A percentile compares a stretch with the other conserved stretches of the same genome.
Conservation (phyloP, 2,113 vertebrate species). For the Chionis minor region DNA sequence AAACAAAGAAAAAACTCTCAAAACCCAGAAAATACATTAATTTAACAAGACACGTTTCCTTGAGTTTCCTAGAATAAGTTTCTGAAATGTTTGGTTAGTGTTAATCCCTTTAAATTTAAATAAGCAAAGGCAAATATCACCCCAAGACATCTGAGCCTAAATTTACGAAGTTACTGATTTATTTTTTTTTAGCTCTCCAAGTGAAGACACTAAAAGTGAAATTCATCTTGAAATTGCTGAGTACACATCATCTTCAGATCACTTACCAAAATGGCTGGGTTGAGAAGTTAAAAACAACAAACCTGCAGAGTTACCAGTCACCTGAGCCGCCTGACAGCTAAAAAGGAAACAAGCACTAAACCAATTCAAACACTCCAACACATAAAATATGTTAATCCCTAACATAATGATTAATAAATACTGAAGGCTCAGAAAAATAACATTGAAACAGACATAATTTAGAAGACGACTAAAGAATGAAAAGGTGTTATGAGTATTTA, state of each 20-base stretch:
- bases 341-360: not conserved
- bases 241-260: not conserved
- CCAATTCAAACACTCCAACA: not conserved
- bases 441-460: not conserved
- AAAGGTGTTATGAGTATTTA: not conserved
- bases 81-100: not conserved
- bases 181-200: not conserved
- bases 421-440: not conserved
- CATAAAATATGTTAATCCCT: not conserved
- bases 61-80: not conserved
- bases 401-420: conserved; percentile 2
- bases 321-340: not conserved
- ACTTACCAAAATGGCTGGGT: not conserved
- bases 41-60: not conserved
- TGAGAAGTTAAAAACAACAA: not conserved
- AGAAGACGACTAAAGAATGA: not conserved
- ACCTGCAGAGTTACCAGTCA: not conserved
- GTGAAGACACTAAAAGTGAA: not conserved
- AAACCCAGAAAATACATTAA: not conserved
- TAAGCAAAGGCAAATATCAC: not conserved
- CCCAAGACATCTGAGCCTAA: not conserved
- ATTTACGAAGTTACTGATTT: not conserved
- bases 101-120: not conserved
- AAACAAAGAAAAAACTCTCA: too few species aligned
- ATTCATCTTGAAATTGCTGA: not conserved